Conservation (phyloP, 92 coral and sea anemone species). For the Nematostella vectensis region DNA sequence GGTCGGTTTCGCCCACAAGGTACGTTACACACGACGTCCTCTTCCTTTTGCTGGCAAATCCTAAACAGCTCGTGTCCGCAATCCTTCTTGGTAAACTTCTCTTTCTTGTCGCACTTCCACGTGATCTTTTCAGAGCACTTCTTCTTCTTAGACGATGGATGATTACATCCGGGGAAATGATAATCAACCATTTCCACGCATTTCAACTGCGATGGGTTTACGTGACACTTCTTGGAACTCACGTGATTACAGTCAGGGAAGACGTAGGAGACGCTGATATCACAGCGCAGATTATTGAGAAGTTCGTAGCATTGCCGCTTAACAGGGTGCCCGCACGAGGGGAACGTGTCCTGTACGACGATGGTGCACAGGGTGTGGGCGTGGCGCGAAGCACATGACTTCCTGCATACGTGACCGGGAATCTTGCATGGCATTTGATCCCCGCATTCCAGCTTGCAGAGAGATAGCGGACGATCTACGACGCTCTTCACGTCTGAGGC, state of each 20-base stretch:
- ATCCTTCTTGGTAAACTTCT: not conserved
- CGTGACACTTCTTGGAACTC: not conserved
- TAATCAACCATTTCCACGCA: constrained; percentile 10
- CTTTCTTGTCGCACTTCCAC: constrained; percentile 9
- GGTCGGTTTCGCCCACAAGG: constrained; percentile 21
- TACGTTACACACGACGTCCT: constrained; percentile 8
- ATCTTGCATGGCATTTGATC: constrained; percentile 9
- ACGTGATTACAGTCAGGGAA: not conserved
- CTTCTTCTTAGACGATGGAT: constrained; percentile 12
- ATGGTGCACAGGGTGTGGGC: not conserved
- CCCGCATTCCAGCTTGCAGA: constrained; percentile 11
- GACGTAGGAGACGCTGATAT: not conserved
- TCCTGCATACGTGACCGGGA: constrained; percentile 6
- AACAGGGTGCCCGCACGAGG: not conserved
- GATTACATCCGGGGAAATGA: constrained; percentile 12
- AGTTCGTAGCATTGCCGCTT: not conserved
- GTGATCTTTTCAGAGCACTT: constrained; percentile 16
- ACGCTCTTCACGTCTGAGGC: not conserved
- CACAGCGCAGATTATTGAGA: not conserved
- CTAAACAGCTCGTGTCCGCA: not conserved
- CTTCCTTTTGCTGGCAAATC: not conserved
- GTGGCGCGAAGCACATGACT: constrained; percentile 6
- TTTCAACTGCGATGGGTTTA: not conserved
- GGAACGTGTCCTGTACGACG: not conserved
- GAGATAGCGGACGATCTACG: constrained; percentile 1